These are phyloP conservation scores for Pterocles orientalis DNA, from an alignment of 2,113 vertebrate genomes.

Conservation along the genomic window DNA sequence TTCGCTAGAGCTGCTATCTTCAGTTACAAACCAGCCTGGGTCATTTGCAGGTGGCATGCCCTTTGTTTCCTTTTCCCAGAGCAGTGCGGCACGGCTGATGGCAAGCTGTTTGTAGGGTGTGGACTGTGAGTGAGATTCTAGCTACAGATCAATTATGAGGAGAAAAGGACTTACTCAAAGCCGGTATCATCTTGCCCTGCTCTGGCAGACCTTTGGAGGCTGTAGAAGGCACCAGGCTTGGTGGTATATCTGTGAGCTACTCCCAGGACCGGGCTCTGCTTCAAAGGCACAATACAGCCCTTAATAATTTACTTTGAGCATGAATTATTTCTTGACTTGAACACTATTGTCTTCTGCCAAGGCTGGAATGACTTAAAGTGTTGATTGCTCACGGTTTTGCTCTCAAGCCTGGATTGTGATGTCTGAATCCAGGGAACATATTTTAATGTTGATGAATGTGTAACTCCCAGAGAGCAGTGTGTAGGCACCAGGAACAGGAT, in stretches of 20 bases:
- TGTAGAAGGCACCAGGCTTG: background rate
- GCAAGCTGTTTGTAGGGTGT: background rate
- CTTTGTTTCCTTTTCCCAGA: background rate
- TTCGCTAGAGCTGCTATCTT: background rate
- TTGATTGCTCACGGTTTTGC: slow-evolving; percentile 20
- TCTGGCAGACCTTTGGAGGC: background rate
- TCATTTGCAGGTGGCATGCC: background rate
- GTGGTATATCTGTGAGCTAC: background rate
- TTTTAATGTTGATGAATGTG: background rate
- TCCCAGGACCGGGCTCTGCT: background rate
- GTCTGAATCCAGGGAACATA: background rate
- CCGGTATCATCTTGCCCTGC: background rate
- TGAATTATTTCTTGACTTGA: slow-evolving; percentile 24
- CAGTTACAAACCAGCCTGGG: background rate
- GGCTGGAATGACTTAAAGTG: background rate
- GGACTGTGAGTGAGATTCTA: background rate
- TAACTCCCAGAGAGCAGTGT: background rate
- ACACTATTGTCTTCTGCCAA: slow-evolving; percentile 21
- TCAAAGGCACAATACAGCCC: background rate
- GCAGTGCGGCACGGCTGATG: background rate
- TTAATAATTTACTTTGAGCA: slow-evolving; percentile 30
- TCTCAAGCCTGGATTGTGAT: background rate
- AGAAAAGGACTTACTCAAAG: background rate
- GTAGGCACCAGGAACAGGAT: background rate
- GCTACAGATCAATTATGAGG: background rate